Conservation (phyloP, 2,888 invertebrate genomes). For the Diarsia dahlii region DNA sequence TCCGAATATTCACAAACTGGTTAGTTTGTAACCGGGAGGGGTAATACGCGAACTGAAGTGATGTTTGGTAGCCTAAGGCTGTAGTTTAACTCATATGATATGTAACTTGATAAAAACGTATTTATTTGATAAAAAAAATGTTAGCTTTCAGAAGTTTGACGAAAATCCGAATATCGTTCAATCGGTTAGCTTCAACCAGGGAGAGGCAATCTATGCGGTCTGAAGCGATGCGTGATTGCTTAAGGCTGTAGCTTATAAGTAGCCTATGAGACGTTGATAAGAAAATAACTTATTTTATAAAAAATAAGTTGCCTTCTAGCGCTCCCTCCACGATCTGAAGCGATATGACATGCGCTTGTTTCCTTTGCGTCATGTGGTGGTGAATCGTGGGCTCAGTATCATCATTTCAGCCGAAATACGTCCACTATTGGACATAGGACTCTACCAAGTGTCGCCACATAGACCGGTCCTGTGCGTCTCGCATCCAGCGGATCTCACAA, state of each 20-base stretch:
- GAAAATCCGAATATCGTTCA: neutral
- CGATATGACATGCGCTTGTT: no score
- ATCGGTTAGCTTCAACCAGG: neutral
- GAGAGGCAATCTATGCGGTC: neutral
- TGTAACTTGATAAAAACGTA: neutral
- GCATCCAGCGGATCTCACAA: no score
- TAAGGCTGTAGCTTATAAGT: neutral
- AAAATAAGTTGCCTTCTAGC: neutral
- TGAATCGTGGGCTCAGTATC: neutral
- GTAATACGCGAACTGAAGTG: neutral
- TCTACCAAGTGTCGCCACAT: no score
- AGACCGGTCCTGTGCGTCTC: no score
- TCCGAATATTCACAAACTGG: conserved; percentile 10
- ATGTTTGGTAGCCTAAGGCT: neutral
- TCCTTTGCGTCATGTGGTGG: neutral
- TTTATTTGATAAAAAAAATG: neutral
- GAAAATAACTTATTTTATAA: neutral
- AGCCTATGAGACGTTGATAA: neutral
- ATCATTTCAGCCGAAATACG: no score
- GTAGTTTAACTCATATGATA: neutral
- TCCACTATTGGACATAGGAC: no score
- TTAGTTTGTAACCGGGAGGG: neutral
- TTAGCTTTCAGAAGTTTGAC: neutral
- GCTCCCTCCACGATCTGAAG: neutral
- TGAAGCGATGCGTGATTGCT: neutral